phyloP scores from a whole-genome alignment of 2,797 vertebrate genomes.

The Coracias cyanogaster region DNA sequence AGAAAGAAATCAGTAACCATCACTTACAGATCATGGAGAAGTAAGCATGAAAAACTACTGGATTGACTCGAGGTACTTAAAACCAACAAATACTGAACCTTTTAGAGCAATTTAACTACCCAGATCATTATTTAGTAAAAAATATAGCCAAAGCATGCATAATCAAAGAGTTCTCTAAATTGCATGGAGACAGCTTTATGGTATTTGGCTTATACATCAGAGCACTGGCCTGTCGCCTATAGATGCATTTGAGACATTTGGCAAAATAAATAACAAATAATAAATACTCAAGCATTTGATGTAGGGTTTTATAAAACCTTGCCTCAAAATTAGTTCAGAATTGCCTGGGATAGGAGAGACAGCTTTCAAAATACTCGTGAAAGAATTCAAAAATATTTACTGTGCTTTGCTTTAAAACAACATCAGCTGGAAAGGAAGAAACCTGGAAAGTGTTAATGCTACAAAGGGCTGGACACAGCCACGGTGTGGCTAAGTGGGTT shows the following conservation, averaged over 20 bases:
- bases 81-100: conserved; percentile 62
- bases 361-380: conserved; percentile 71
- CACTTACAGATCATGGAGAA: conserved; percentile 29
- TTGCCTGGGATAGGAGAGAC: conserved; percentile 58
- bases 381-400: conserved; percentile 72
- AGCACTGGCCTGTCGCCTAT: conserved; percentile 69
- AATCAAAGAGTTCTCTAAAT: conserved; percentile 73
- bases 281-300: conserved; percentile 68
- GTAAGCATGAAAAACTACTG: conserved; percentile 49
- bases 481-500: not conserved
- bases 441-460: conserved; percentile 68
- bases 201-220: conserved; percentile 73
- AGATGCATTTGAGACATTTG: conserved; percentile 74
- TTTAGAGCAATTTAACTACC: conserved; percentile 68
- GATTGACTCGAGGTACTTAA: conserved; percentile 56
- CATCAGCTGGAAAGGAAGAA: conserved; percentile 53
- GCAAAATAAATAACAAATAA: conserved; percentile 76
- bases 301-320: conserved; percentile 67
- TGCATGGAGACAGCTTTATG: conserved; percentile 76
- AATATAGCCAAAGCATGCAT: conserved; percentile 58
- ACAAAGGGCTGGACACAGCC: not conserved
- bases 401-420: conserved; percentile 65
- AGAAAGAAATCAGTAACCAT: conserved; percentile 21
- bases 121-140: conserved; percentile 72
- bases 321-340: conserved; percentile 71